A percentile compares a stretch with the other conserved stretches of the same genome.
These are phyloP conservation scores for Ceratothoa steindachneri DNA, from an alignment of 2,888 invertebrate genomes.

Conservation along the genomic window DNA sequence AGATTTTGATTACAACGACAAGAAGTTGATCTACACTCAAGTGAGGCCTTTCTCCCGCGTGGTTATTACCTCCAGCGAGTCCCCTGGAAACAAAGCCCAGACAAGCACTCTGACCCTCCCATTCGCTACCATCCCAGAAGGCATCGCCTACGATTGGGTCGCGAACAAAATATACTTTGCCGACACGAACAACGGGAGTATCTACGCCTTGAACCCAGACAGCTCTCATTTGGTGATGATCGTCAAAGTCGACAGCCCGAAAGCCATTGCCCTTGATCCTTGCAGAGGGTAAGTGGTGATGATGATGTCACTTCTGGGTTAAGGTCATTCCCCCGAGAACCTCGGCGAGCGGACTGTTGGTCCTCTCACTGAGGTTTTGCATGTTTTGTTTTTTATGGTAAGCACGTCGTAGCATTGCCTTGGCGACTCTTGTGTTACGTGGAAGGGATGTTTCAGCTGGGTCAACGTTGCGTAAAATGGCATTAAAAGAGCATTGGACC, in stretches of 20 bases:
- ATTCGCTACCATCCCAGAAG: conserved; percentile 70
- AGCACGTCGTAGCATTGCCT: not conserved
- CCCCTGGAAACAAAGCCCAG: too few species aligned
- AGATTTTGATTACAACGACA: conserved; percentile 88
- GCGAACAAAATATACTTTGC: conserved; percentile 97
- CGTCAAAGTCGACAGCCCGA: conserved; percentile 82
- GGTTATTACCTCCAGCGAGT: conserved; percentile 70
- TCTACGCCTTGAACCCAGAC: conserved; percentile 89
- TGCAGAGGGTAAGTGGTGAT: conserved; percentile 68
- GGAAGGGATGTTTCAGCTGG: too few species aligned
- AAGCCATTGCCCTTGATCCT: conserved; percentile 93
- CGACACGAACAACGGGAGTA: conserved; percentile 87
- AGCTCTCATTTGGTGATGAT: conserved; percentile 85
- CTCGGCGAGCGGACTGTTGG: not conserved
- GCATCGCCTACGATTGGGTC: conserved; percentile 95
- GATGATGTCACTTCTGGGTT: not conserved
- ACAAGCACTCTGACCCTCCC: conserved; percentile 56
- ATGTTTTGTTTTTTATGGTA: too few species aligned
- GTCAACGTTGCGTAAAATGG: too few species aligned
- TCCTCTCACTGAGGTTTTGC: not conserved
- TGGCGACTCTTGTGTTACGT: too few species aligned
- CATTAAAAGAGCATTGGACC: too few species aligned
- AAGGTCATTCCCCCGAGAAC: too few species aligned
- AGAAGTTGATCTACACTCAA: conserved; percentile 84
- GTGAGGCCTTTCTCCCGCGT: conserved; percentile 86